Evolutionary conservation across 2,113 vertebrate genomes (phyloP).

Genomic region (Nothoprocta pentlandii): DNA sequence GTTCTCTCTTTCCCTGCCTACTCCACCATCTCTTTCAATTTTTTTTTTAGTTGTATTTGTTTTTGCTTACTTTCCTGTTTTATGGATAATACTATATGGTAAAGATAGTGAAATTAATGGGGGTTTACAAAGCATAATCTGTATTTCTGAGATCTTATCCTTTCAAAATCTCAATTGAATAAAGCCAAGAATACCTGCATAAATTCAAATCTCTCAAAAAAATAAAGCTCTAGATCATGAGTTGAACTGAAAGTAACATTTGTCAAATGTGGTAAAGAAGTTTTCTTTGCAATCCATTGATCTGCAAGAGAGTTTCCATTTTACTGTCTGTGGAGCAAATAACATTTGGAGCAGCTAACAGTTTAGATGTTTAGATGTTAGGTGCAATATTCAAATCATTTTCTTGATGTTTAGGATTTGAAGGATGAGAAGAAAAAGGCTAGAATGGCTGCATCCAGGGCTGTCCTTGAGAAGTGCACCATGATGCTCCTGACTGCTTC

Average conservation of each 20-base stretch:
- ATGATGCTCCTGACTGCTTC: slow-evolving; percentile 99
- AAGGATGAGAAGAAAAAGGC: slow-evolving; percentile 99
- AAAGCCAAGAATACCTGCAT: slow-evolving; percentile 15
- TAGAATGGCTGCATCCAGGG: slow-evolving; percentile 94
- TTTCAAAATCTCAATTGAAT: slow-evolving; percentile 22
- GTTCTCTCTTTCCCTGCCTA: neutral
- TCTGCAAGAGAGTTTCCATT: neutral
- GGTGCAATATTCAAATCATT: neutral
- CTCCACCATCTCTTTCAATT: neutral
- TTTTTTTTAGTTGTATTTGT: neutral
- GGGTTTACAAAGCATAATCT: neutral
- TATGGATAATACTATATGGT: neutral
- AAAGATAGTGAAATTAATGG: slow-evolving; percentile 12
- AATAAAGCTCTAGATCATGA: slow-evolving; percentile 10
- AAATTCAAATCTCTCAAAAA: slow-evolving; percentile 14
- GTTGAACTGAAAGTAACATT: slow-evolving; percentile 28
- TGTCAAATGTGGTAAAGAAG: neutral
- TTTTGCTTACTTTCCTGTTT: neutral
- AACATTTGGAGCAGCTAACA: neutral
- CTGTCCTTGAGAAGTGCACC: slow-evolving; percentile 97
- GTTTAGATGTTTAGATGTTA: neutral
- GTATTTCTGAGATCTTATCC: neutral
- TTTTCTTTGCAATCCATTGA: neutral
- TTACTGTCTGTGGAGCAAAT: neutral
- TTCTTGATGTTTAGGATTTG: slow-evolving; percentile 85